phyloP scores from a whole-genome alignment of 2,113 vertebrate species.

The Ondatra zibethicus region DNA sequence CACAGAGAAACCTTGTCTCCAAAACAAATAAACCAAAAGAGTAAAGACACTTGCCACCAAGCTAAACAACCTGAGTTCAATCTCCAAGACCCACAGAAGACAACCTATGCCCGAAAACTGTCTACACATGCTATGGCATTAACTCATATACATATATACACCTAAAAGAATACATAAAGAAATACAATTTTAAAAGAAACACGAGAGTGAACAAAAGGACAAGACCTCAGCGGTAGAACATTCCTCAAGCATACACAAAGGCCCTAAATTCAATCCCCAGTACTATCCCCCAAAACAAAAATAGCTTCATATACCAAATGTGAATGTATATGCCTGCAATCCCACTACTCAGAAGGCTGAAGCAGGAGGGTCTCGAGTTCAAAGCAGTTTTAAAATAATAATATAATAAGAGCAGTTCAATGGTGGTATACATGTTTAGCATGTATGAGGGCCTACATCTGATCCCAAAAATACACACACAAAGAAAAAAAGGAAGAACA shows the following conservation, averaged over 20 bases:
- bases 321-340: not conserved
- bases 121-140: not conserved
- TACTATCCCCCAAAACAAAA: not conserved
- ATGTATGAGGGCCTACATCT: not conserved
- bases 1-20: not conserved
- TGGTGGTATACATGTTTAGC: not conserved
- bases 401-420: not conserved
- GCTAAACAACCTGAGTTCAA: not conserved
- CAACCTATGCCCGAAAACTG: not conserved
- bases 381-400: not conserved
- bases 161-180: not conserved
- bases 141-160: not conserved
- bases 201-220: not conserved
- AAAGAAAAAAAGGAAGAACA: not conserved
- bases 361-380: not conserved
- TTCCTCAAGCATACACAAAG: not conserved
- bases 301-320: not conserved
- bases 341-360: not conserved
- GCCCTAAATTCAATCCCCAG: not conserved
- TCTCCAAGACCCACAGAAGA: not conserved
- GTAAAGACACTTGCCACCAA: not conserved
- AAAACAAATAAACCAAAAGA: not conserved
- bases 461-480: not conserved
- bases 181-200: not conserved
- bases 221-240: not conserved